Evolutionary conservation across 2,888 invertebrate genomes (phyloP), one percentile per base, ranked within the genome.

Genomic region (Petrolisthes cinctipes): DNA sequence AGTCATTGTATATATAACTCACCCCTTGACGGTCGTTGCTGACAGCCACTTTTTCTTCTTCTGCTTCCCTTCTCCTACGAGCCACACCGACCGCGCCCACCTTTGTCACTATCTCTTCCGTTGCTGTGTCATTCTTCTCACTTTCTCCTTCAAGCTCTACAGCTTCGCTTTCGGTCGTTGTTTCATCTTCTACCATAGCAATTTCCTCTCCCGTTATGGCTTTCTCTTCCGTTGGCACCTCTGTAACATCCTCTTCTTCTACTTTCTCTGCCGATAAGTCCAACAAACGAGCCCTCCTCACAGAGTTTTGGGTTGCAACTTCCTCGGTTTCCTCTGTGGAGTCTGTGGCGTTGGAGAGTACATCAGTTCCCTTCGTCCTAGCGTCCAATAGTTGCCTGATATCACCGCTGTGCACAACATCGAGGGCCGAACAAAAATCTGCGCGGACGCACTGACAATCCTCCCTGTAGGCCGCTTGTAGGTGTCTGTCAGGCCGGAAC

Each of bases 381-480:
- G 90, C 90, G 66, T 90, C 90, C 17, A 90, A 73, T 7, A 86
- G 82, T 51, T 85, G 75, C 23, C 86, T 82, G 23, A 86, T 82
- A 78, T 86, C 53, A 56, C 82, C 86, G 51, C 83, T 83, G 37
- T 68, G 20, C 23, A 90, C 79, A 4, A 86, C 78, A 73, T 90
- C 89, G 6, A 56, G 37, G 17, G 78, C 23, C n/a, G 75, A 51
- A 75, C 90, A 90, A 53, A 83, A 85, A 56, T 79, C 56, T 23
- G 37, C 81, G 11, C 88, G 88, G 4, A 90, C 90, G 57, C 90
- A 90, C 75, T 90, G 86, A 61, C 90, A 90, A 56, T 88, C 84
- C 68, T 89, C 90, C 20, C 82, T 61, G 73, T 89, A 89, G 14
- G 73, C 5, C n/a, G 79, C 53, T n/a, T 79, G 79, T 53, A 54